These are phyloP conservation scores for Zalophus californianus DNA, from an alignment of 2,797 vertebrate genomes.

Conservation along the genomic window DNA sequence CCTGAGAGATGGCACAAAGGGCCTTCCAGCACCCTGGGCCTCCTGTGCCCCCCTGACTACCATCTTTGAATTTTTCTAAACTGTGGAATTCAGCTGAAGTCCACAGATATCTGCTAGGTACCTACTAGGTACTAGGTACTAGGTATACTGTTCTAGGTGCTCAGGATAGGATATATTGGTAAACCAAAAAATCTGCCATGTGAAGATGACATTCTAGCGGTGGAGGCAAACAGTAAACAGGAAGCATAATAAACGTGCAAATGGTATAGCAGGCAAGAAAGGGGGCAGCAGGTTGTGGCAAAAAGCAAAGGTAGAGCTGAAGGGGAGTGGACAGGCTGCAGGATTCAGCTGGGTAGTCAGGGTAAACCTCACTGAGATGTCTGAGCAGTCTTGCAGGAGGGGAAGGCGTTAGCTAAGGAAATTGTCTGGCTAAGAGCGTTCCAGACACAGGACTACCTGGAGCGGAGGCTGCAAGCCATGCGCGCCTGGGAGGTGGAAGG, in stretches of 20 bases:
- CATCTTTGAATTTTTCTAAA: background rate
- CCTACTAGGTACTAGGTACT: background rate
- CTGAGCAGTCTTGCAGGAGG: background rate
- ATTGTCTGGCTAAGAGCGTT: background rate
- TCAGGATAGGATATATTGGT: background rate
- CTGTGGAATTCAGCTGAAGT: background rate
- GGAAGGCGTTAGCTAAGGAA: background rate
- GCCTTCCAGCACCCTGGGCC: background rate
- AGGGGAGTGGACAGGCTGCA: background rate
- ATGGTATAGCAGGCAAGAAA: background rate
- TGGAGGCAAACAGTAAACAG: background rate
- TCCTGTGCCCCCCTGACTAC: background rate
- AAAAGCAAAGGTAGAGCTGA: no score
- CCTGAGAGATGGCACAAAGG: accelerated
- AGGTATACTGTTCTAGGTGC: background rate
- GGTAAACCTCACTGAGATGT: background rate
- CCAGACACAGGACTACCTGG: background rate
- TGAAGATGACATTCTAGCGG: background rate
- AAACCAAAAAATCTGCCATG: background rate
- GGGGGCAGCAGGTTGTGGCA: no score
- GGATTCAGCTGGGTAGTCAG: background rate
- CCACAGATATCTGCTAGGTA: background rate
- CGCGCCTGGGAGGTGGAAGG: background rate
- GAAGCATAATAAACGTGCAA: background rate
- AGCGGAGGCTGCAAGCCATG: background rate